phyloP scores from a whole-genome alignment of 2,888 invertebrate genomes.

The Eupeodes luniger region DNA sequence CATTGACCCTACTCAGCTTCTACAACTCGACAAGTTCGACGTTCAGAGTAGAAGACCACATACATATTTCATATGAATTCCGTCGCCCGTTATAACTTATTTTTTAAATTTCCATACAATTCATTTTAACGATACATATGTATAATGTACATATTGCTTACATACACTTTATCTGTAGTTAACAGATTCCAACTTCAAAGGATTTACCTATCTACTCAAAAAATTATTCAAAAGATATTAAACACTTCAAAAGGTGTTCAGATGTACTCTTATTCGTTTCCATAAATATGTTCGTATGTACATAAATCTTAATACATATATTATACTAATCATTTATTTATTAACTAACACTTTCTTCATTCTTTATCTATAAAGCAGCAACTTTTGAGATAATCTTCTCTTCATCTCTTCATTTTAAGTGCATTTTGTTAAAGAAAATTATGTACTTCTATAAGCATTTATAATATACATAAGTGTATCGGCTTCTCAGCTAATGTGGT shows the following conservation, averaged over 20 bases:
- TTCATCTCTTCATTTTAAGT: neutral
- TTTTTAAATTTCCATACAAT: neutral
- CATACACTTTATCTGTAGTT: neutral
- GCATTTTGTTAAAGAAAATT: neutral
- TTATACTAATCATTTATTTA: neutral
- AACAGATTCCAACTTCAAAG: neutral
- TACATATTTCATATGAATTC: too few relatives aligned
- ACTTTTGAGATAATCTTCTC: neutral
- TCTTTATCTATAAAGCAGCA: neutral
- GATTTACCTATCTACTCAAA: neutral
- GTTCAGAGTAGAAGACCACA: too few relatives aligned
- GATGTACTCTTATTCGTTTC: neutral
- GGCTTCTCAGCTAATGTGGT: slow-evolving; percentile 4
- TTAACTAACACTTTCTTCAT: neutral
- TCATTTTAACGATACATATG: neutral
- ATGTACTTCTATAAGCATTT: neutral
- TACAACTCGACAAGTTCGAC: too few relatives aligned
- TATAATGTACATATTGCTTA: neutral
- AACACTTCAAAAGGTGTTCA: slow-evolving; percentile 14
- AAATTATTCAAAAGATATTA: neutral
- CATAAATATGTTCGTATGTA: too few relatives aligned
- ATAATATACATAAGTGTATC: too few relatives aligned
- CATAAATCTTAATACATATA: neutral
- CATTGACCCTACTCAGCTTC: too few relatives aligned
- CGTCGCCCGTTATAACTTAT: neutral